Percentiles rank a stretch among this genome's conserved stretches.
Evolutionary conservation across 1,140 invertebrate species (phyloP).

Genomic region (Pollicipes pollicipes): DNA sequence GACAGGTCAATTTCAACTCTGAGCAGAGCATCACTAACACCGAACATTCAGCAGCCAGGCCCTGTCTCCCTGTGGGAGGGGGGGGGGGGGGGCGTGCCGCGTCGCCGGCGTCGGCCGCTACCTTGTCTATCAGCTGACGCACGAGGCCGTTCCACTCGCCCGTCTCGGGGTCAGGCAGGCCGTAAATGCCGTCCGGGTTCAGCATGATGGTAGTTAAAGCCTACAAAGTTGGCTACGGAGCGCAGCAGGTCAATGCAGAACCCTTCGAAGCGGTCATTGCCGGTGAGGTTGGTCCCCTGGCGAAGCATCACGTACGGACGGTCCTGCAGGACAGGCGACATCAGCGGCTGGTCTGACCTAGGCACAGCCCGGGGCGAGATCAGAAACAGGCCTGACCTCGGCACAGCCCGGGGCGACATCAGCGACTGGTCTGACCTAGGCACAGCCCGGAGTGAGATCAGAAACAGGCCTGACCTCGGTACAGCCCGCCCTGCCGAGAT

Average conservation of each 20-base stretch:
- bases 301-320: slow-evolving; percentile 81
- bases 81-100: no score
- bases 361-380: neutral
- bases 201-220: slow-evolving; percentile 74
- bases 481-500: no score
- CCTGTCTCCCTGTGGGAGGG: no score
- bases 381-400: neutral
- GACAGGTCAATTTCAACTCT: no score
- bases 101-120: slow-evolving; percentile 23
- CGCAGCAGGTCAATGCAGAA: slow-evolving; percentile 71
- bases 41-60: no score
- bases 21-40: no score
- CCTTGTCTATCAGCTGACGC: slow-evolving; percentile 64
- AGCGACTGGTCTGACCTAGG: no score
- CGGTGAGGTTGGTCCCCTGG: slow-evolving; percentile 55
- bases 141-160: slow-evolving; percentile 81
- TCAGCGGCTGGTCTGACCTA: no score
- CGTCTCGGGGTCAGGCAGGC: slow-evolving; percentile 38
- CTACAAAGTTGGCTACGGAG: slow-evolving; percentile 61
- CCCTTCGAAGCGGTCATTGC: slow-evolving; percentile 74
- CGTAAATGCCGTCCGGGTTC: slow-evolving; percentile 56
- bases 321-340: slow-evolving; percentile 36
- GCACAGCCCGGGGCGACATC: no score
- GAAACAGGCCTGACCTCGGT: no score
- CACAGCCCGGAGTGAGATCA: no score